Evolutionary conservation across 2,113 vertebrate species (phyloP).

Genomic region (Petrocephalus microphthalmus): DNA sequence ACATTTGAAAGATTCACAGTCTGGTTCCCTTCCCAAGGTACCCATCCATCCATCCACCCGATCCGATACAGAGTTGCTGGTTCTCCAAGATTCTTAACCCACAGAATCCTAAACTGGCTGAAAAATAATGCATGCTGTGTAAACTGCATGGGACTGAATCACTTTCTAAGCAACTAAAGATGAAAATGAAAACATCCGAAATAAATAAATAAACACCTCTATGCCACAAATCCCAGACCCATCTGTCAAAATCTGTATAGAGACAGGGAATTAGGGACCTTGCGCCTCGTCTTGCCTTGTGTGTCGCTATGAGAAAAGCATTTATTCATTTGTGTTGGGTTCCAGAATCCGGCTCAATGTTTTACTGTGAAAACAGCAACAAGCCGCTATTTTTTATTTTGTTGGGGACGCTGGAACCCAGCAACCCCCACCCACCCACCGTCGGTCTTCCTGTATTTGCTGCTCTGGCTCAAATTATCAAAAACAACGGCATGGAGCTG

Average conservation of each 20-base stretch:
- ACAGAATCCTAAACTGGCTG: neutral
- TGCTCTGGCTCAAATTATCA: neutral
- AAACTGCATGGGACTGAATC: neutral
- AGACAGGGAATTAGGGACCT: neutral
- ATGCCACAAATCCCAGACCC: neutral
- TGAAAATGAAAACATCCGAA: neutral
- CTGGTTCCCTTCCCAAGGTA: neutral
- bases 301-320: neutral
- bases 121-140: neutral
- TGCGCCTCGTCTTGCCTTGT: neutral
- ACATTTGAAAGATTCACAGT: neutral
- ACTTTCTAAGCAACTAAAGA: neutral
- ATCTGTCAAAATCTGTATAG: neutral
- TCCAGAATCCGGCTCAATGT: neutral
- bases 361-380: neutral
- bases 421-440: neutral
- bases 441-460: neutral
- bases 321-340: neutral
- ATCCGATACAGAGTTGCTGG: neutral
- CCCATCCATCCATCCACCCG: neutral
- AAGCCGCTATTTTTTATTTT: neutral
- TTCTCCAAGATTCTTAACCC: neutral
- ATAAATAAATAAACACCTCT: neutral
- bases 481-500: neutral
- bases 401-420: neutral